Conservation (phyloP, 2,113 vertebrate genomes). For the Euleptes europaea region DNA sequence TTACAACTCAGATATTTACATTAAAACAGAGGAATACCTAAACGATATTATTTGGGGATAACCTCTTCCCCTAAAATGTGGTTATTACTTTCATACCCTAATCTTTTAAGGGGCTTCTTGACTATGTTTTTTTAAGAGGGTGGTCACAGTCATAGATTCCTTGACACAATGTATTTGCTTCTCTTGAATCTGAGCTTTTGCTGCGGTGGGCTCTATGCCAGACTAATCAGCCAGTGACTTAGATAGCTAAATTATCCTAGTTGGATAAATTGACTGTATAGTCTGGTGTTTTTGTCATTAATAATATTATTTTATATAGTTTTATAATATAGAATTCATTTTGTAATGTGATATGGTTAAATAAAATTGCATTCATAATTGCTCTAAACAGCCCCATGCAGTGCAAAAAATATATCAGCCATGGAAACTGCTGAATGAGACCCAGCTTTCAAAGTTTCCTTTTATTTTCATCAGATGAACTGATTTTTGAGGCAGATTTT, state of each 20-base stretch:
- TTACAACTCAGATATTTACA: too few relatives aligned
- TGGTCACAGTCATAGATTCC: background rate
- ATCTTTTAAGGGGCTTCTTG: too few relatives aligned
- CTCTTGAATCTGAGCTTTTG: background rate
- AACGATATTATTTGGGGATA: too few relatives aligned
- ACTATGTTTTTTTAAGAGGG: background rate
- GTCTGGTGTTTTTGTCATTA: background rate
- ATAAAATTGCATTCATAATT: background rate
- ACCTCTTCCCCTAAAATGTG: too few relatives aligned
- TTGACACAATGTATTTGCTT: background rate
- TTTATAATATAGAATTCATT: background rate
- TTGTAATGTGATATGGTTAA: background rate
- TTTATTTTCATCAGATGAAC: slow-evolving; percentile 49
- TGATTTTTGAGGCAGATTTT: slow-evolving; percentile 2
- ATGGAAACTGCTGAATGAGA: slow-evolving; percentile 56
- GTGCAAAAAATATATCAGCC: slow-evolving; percentile 42
- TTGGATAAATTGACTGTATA: background rate
- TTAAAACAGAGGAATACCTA: too few relatives aligned
- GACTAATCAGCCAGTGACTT: background rate
- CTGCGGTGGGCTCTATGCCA: too few relatives aligned
- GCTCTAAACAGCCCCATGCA: slow-evolving; percentile 3
- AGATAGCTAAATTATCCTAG: background rate
- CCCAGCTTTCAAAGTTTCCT: slow-evolving; percentile 31
- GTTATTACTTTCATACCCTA: too few relatives aligned
- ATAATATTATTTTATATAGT: background rate